phyloP scores from a whole-genome alignment of 2,888 invertebrate species.

The Gnatocerus cornutus region DNA sequence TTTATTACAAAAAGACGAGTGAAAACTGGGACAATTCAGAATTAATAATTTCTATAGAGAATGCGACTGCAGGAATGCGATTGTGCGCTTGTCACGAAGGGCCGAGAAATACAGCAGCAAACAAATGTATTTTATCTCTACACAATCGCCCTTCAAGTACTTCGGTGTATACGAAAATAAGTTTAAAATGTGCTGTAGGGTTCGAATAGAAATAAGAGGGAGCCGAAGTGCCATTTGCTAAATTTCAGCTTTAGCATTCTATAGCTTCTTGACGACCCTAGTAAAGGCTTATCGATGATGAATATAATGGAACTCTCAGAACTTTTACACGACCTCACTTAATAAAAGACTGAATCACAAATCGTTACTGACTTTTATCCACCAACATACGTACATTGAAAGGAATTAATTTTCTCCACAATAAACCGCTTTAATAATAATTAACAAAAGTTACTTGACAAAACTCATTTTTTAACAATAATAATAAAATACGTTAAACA shows the following conservation, averaged over 20 bases:
- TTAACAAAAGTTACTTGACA: no score
- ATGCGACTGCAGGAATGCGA: slow-evolving; percentile 11
- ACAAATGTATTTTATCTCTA: slow-evolving; percentile 14
- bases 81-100: slow-evolving; percentile 8
- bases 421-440: not conserved
- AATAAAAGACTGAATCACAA: slow-evolving; percentile 44
- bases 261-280: slow-evolving; percentile 41
- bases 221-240: slow-evolving; percentile 41
- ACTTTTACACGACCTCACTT: slow-evolving; percentile 41
- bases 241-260: slow-evolving; percentile 39
- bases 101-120: slow-evolving; percentile 10
- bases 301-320: slow-evolving; percentile 47
- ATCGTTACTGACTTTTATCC: slow-evolving; percentile 18
- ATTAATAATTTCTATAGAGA: slow-evolving; percentile 8
- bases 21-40: not conserved
- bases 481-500: no score
- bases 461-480: no score
- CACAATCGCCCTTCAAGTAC: slow-evolving; percentile 16
- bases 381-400: slow-evolving; percentile 8
- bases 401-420: not conserved
- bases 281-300: slow-evolving; percentile 47
- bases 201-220: slow-evolving; percentile 36
- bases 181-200: slow-evolving; percentile 15
- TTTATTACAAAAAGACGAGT: not conserved
- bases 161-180: slow-evolving; percentile 15